Percentiles rank a stretch among this genome's conserved stretches.
Evolutionary conservation across 2,797 vertebrate species (phyloP).

Genomic region (Phataginus tetradactyla): DNA sequence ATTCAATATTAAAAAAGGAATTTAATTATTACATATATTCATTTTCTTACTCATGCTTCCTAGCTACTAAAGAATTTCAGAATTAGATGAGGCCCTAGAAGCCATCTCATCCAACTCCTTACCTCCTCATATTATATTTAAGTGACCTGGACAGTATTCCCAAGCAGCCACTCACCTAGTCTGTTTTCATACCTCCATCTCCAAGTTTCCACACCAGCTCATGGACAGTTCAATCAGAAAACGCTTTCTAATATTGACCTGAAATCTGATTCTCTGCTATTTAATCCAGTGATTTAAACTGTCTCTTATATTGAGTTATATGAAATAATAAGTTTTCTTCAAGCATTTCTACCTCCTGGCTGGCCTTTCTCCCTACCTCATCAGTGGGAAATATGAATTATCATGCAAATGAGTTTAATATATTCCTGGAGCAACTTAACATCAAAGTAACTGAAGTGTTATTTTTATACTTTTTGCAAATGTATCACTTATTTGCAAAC

Average conservation of each 20-base stretch:
- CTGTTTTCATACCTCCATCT: background rate
- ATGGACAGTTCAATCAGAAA: background rate
- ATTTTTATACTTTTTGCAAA: background rate
- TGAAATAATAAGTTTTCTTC: background rate
- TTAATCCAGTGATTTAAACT: background rate
- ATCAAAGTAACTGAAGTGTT: background rate
- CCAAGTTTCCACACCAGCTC: background rate
- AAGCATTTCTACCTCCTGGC: background rate
- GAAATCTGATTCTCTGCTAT: background rate
- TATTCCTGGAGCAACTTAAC: background rate
- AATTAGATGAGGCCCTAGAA: background rate
- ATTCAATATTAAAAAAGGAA: background rate
- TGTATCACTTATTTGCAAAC: background rate
- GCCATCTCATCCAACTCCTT: background rate
- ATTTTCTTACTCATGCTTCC: background rate
- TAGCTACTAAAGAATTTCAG: background rate
- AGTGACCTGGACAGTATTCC: background rate
- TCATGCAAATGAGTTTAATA: background rate
- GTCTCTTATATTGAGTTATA: background rate
- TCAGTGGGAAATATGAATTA: background rate
- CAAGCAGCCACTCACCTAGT: background rate
- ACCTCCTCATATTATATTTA: background rate
- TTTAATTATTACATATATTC: background rate
- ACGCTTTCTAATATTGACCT: background rate
- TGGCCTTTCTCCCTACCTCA: background rate